A percentile compares a stretch with the other conserved stretches of the same genome.
Conservation (phyloP, 1,140 invertebrate species). For the Conus betulinus region DNA sequence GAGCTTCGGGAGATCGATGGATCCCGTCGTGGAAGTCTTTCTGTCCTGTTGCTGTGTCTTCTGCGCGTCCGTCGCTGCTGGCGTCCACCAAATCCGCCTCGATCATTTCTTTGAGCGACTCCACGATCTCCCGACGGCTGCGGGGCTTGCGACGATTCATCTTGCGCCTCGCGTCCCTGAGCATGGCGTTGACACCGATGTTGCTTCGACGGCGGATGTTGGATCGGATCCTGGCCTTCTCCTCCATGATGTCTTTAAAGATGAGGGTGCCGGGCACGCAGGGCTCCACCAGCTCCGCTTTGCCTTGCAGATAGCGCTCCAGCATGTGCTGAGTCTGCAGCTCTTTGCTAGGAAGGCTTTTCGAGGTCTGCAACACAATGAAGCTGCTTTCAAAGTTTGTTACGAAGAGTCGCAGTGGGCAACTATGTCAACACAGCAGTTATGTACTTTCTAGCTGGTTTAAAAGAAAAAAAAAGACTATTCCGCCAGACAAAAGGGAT, state of each 20-base stretch:
- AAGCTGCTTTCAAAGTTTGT: too few relatives aligned
- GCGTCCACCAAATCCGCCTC: conserved; percentile 59
- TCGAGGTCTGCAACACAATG: conserved; percentile 41
- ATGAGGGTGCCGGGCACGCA: conserved; percentile 60
- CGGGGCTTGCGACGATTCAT: conserved; percentile 53
- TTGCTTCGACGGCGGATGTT: conserved; percentile 41
- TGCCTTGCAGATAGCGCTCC: conserved; percentile 61
- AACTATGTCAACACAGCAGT: too few relatives aligned
- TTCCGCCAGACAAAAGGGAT: too few relatives aligned
- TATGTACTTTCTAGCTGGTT: too few relatives aligned
- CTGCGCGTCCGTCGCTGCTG: background rate
- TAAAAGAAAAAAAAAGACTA: too few relatives aligned
- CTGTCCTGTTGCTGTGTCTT: background rate
- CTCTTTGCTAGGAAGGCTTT: conserved; percentile 59
- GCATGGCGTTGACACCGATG: conserved; percentile 16
- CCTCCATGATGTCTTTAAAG: conserved; percentile 68
- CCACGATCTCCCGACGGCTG: conserved; percentile 65
- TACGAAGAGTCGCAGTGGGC: too few relatives aligned
- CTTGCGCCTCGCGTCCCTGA: conserved; percentile 36
- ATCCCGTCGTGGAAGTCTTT: background rate
- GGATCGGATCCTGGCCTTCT: conserved; percentile 61
- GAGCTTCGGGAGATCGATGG: background rate
- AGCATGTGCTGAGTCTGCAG: conserved; percentile 62
- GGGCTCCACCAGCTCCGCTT: conserved; percentile 55
- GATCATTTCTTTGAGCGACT: conserved; percentile 64